phyloP scores from a whole-genome alignment of 2,797 vertebrate species.

The Falco concolor region DNA sequence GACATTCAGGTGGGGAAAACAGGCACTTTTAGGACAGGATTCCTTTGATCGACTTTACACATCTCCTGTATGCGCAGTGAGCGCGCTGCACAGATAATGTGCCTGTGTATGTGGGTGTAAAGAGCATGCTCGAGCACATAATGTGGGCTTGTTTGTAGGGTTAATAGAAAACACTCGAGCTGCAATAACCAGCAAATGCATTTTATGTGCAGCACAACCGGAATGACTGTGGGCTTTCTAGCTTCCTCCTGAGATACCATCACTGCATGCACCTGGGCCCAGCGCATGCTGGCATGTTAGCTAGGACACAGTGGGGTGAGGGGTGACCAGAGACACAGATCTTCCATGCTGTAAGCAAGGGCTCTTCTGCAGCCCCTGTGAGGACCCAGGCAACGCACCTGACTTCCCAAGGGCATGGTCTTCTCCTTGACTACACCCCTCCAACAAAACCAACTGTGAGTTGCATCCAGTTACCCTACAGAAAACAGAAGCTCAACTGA shows the following conservation, averaged over 20 bases:
- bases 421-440: not conserved
- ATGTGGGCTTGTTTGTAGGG: not conserved
- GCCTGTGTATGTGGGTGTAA: not conserved
- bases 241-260: not conserved
- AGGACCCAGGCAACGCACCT: not conserved
- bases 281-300: not conserved
- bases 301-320: not conserved
- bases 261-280: too few species aligned
- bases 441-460: not conserved
- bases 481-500: not conserved
- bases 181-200: not conserved
- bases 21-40: not conserved
- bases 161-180: not conserved
- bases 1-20: not conserved
- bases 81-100: rapidly evolving
- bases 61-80: not conserved
- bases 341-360: not conserved
- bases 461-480: not conserved
- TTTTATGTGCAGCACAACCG: not conserved
- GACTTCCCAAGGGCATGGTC: not conserved
- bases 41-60: not conserved
- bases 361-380: not conserved
- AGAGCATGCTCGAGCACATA: rapidly evolving
- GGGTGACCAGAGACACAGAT: not conserved
- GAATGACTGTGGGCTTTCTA: not conserved